Base-by-base conservation (phyloP, 2,888 invertebrate species). In the Harpalus rubripes region DNA sequence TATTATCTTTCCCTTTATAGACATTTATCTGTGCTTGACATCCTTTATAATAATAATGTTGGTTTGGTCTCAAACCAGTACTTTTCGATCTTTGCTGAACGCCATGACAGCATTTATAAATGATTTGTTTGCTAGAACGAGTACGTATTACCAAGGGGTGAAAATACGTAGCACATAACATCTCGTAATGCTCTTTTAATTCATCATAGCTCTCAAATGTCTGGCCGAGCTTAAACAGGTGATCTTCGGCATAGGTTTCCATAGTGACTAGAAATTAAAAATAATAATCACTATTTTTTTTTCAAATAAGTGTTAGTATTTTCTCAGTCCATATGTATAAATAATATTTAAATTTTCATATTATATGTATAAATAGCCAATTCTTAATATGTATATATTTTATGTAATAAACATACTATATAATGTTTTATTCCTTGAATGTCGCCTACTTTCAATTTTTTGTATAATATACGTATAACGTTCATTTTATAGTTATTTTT, bases 31-130 rank as follows among this genome's bases (percentile, higher is more conserved):
- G 85, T 12, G 85, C 85, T 74, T 41, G 65, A 65, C 82, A 85
- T 83, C 68, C 76, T 65, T 85, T 85, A 78, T 83, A 85, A 58
- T 85, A 85, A 76, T 85, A 85, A 83, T 85, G 82, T 83, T 85
- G 85, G 83, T 85, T 85, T 56, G 82, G 83, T 63, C 83, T 82
- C 63, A 76, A 82, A 76, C 85, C 76, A 78, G 39, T 82, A 58
- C 83, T 83, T 85, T 63, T 85, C 65, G 85, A 82, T 52, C 8
- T 78, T 82, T 83, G 83, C 82, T 85, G 82, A 59, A 85, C 58
- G 78, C 83, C 82, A 83, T 82, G 85, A 65, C 85, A 85, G 5
- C 84, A 84, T 84, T 78, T 84, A 39, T 84, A 84, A 15, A 84
- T 18, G 10, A 84, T 61, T 84, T 84, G 84, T 78, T 84, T 84